Percentiles rank a stretch among this genome's conserved stretches.
These are phyloP conservation scores for Mormyrus hasselquistii DNA, from an alignment of 2,797 vertebrate genomes.

Conservation along the genomic window DNA sequence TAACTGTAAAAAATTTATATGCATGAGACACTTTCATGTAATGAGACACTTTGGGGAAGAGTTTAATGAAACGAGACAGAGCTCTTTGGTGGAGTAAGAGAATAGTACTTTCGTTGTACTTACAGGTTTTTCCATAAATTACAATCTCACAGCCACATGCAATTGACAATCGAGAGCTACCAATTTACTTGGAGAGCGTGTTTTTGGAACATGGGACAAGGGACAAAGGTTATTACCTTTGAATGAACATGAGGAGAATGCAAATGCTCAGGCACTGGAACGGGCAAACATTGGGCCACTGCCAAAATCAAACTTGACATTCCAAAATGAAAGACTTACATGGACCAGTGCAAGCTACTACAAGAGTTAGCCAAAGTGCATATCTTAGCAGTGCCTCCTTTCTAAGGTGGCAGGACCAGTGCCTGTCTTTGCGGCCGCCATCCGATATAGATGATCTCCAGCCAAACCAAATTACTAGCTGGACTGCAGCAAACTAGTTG, in stretches of 20 bases:
- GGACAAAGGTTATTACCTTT: not conserved
- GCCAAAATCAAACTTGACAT: not conserved
- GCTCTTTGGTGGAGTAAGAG: not conserved
- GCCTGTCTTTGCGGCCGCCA: not conserved
- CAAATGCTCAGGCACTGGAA: not conserved
- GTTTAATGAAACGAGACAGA: not conserved
- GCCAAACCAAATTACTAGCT: not conserved
- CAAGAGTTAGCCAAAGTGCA: not conserved
- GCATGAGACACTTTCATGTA: not conserved
- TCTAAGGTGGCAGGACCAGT: not conserved
- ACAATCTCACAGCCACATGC: not conserved
- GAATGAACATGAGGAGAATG: not conserved
- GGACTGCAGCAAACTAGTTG: not conserved
- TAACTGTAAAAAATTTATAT: not conserved
- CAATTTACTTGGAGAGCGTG: not conserved
- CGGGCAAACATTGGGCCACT: not conserved
- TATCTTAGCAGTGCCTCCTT: not conserved
- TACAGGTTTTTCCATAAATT: not conserved
- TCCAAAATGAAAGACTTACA: not conserved
- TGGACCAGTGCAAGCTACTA: not conserved
- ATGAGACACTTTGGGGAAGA: not conserved
- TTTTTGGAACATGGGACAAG: not conserved
- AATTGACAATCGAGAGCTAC: not conserved
- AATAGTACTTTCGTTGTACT: not conserved
- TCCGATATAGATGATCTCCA: not conserved